Percentiles rank a stretch among this genome's conserved stretches.
Conservation (phyloP, 2,113 vertebrate genomes). For the Phylloscopus trochiloides region DNA sequence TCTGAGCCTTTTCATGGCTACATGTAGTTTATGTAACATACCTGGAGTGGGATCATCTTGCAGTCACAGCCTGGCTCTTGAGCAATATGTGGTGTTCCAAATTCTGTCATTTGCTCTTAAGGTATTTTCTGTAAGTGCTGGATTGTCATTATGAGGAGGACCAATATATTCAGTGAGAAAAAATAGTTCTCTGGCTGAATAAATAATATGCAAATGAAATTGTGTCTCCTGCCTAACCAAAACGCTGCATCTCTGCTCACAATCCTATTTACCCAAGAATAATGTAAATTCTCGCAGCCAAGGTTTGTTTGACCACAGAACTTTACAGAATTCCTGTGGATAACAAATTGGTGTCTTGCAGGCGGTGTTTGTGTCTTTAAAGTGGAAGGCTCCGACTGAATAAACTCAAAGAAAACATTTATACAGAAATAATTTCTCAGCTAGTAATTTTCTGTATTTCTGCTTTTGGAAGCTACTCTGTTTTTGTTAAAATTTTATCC, state of each 20-base stretch:
- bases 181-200: slow-evolving; percentile 6
- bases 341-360: slow-evolving; percentile 58
- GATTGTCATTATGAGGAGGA: background rate
- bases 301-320: slow-evolving; percentile 37
- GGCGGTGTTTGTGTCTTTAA: slow-evolving; percentile 54
- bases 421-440: slow-evolving; percentile 61
- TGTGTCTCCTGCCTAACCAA: background rate
- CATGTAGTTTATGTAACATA: background rate
- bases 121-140: background rate
- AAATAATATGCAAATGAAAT: slow-evolving; percentile 45
- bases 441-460: slow-evolving; percentile 67
- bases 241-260: background rate
- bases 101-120: background rate
- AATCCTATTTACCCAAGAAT: slow-evolving; percentile 45
- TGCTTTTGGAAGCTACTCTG: slow-evolving; percentile 55
- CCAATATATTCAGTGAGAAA: background rate
- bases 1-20: background rate
- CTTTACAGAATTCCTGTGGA: slow-evolving; percentile 62
- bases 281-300: slow-evolving; percentile 47
- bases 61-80: background rate
- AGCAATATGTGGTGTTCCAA: background rate
- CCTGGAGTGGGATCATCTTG: background rate
- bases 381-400: slow-evolving; percentile 32
- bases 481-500: slow-evolving; percentile 67
- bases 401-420: slow-evolving; percentile 65